Conservation (phyloP, 2,113 vertebrate species). For the Ophiodon elongatus region DNA sequence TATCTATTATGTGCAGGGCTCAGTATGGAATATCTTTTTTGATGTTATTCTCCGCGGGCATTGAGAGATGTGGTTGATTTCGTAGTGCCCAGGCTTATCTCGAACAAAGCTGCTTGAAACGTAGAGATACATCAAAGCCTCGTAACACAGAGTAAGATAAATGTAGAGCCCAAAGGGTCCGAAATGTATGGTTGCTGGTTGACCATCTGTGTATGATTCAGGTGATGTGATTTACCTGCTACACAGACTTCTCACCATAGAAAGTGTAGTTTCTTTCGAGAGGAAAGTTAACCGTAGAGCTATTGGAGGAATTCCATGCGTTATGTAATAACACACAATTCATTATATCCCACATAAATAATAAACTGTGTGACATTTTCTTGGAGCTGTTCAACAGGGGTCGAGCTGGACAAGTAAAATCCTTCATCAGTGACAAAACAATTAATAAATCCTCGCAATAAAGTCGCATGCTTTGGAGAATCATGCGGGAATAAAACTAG, state of each 20-base stretch:
- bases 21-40: conserved; percentile 51
- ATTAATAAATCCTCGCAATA: conserved; percentile 1
- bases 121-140: conserved; percentile 35
- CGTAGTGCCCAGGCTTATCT: conserved; percentile 21
- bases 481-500: not conserved
- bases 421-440: not conserved
- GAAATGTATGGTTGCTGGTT: not conserved
- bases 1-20: conserved; percentile 56
- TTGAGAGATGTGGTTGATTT: conserved; percentile 40
- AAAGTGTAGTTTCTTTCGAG: not conserved
- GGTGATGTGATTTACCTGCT: conserved; percentile 11
- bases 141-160: not conserved
- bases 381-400: not conserved
- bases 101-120: conserved; percentile 47
- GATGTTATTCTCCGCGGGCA: conserved; percentile 45
- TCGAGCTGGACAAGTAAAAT: not conserved
- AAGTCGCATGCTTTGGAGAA: not conserved
- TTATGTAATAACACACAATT: not conserved
- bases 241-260: not conserved
- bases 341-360: not conserved
- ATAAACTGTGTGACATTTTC: not conserved
- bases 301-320: not conserved
- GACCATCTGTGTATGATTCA: not conserved
- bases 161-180: not conserved
- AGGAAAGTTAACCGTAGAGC: not conserved